Base-by-base conservation (phyloP, 2,113 vertebrate genomes). In the Isichthys henryi region DNA sequence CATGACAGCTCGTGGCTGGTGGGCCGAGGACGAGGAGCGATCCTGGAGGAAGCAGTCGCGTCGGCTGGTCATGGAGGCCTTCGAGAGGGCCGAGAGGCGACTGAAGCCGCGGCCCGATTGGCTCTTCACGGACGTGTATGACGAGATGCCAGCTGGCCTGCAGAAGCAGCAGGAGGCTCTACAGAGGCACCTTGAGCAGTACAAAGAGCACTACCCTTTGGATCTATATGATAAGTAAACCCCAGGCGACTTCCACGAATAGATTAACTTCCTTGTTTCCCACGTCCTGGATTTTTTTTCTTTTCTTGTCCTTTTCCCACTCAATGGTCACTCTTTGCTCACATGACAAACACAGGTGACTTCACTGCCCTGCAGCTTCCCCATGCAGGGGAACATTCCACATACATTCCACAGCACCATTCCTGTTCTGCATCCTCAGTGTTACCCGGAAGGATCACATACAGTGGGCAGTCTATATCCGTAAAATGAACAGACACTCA, bases 181-280 rank as follows among this genome's bases (percentile, higher is more conserved):
- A 91, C 93, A 93, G 70, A 94, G 95, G n/a, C 98, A 99, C 90
- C 62, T 98, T 5, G 95, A 97, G 93, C 96, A 96, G 89, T 98
- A 99, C 1, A 97, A 97, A n/a, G 97, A 99, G 92, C 97, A 98
- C 91, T 99, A 99, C 90, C 97, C 97, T 0, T 84, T 98, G 0
- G 96, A 97, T 88, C 94, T 95, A 87, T 98, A 93, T 0, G 96
- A 97, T 3, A 96, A 97, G 91, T 97, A 95, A 80, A 23, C 82
- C 10, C 8, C 7, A n/a, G 13, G 82, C 6, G 0, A 3, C 82
- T 46, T 43, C 39, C 45, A n/a, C 5, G 21, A 13, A 1, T 3
- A 48, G 2, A 48, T 3, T 2, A 3, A 48, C 8, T 21, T 10
- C 45, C 82, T 5, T 1, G 21, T 15, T 80, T 35, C 15, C 43